Evolutionary conservation across 2,888 invertebrate genomes (phyloP).

Genomic region (Hipparchia sbordonii): DNA sequence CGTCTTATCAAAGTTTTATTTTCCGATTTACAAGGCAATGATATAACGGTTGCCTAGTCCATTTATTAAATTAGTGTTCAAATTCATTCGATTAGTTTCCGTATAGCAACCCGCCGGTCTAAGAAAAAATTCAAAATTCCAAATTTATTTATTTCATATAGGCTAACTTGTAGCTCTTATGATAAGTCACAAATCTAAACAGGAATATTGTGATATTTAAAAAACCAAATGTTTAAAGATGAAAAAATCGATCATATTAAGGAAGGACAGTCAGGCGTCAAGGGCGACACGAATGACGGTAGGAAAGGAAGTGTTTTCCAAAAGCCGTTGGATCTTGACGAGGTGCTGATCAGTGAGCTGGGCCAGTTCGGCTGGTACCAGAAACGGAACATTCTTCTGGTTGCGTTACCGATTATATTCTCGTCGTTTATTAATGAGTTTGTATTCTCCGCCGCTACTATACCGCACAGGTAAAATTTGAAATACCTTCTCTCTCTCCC

Average conservation of each 20-base stretch:
- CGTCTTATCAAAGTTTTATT: conserved; percentile 1
- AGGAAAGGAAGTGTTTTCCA: not conserved
- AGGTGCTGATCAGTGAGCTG: conserved; percentile 12
- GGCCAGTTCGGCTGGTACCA: conserved; percentile 21
- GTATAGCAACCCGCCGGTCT: not conserved
- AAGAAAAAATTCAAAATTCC: too few relatives aligned
- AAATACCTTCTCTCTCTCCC: too few relatives aligned
- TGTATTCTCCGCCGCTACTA: conserved; percentile 86
- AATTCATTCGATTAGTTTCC: conserved; percentile 3
- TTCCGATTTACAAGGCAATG: not conserved
- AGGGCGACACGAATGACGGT: not conserved
- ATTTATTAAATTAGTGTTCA: not conserved
- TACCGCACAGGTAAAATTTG: conserved; percentile 82
- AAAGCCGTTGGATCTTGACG: conserved; percentile 13
- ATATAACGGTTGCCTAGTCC: not conserved
- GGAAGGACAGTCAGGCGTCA: not conserved
- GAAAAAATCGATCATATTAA: not conserved
- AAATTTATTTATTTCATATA: too few relatives aligned
- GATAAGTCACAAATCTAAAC: too few relatives aligned
- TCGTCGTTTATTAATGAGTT: conserved; percentile 86
- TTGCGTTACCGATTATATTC: conserved; percentile 85
- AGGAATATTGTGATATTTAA: not conserved
- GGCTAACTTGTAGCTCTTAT: too few relatives aligned
- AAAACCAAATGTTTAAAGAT: not conserved
- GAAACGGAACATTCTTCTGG: conserved; percentile 40